Conservation (phyloP, 1,140 invertebrate genomes). For the Heliconius himera region DNA sequence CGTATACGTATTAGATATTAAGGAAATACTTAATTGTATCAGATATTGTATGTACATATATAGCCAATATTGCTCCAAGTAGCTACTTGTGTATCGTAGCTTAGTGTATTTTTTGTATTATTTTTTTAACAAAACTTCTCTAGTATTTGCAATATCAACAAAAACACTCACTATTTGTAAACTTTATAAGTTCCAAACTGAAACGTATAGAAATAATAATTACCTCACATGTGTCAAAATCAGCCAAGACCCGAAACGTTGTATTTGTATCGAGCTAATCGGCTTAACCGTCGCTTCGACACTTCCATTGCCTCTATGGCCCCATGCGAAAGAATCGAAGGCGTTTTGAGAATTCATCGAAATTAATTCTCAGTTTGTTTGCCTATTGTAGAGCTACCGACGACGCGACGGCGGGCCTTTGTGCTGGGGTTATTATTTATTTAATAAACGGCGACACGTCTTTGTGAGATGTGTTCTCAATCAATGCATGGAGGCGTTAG, state of each 20-base stretch:
- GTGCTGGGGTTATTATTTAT: constrained; percentile 73
- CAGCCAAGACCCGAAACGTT: constrained; percentile 54
- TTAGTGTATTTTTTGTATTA: neutral
- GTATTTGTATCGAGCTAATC: constrained; percentile 75
- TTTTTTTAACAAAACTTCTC: neutral
- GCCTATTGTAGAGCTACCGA: constrained; percentile 70
- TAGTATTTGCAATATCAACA: constrained; percentile 4
- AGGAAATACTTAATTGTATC: too few species aligned
- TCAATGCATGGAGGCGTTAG: constrained; percentile 64
- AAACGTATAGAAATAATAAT: constrained; percentile 36
- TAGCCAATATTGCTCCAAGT: too few species aligned
- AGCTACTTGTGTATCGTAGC: too few species aligned
- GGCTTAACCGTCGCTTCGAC: constrained; percentile 67
- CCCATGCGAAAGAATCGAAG: constrained; percentile 58
- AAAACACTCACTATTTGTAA: constrained; percentile 12
- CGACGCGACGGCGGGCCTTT: constrained; percentile 54
- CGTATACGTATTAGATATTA: too few species aligned
- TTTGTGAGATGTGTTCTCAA: constrained; percentile 65
- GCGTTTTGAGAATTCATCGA: constrained; percentile 76
- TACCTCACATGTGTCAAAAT: constrained; percentile 59
- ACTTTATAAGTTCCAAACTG: constrained; percentile 17
- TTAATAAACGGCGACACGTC: constrained; percentile 72
- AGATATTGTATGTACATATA: too few species aligned
- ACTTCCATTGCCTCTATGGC: constrained; percentile 59
- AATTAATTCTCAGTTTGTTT: constrained; percentile 79